Conservation (phyloP, 2,113 vertebrate species). For the Crotalus helleri region DNA sequence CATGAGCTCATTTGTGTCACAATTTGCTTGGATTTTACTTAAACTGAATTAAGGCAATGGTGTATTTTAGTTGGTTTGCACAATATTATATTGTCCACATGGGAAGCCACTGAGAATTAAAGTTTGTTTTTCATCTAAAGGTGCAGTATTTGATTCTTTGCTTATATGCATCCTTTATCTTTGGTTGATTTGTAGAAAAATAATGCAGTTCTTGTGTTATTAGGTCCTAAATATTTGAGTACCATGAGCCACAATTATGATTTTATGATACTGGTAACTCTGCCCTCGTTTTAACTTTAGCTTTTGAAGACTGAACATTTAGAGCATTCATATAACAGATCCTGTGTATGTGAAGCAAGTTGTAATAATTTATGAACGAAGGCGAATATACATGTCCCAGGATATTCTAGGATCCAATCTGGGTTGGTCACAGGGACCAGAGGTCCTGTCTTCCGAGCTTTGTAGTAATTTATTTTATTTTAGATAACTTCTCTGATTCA, state of each 20-base stretch:
- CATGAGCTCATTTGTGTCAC: background rate
- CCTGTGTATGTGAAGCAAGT: background rate
- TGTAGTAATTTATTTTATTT: background rate
- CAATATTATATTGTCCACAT: background rate
- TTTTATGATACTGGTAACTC: background rate
- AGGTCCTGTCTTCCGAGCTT: no score
- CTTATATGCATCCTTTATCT: background rate
- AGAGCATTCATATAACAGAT: background rate
- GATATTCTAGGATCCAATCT: no score
- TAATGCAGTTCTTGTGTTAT: background rate
- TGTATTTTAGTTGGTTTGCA: background rate
- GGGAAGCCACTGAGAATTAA: background rate
- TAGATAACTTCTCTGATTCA: background rate
- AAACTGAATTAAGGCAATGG: background rate
- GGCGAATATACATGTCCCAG: no score
- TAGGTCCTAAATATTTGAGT: background rate
- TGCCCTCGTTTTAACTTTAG: background rate
- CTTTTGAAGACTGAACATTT: background rate
- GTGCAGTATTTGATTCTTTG: background rate
- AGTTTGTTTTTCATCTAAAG: background rate
- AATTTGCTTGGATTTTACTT: background rate
- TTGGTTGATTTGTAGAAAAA: background rate
- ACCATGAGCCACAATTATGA: no score
- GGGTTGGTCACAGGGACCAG: no score
- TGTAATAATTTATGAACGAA: background rate